A percentile compares a stretch with the other conserved stretches of the same genome.
phyloP scores from a whole-genome alignment of 2,888 invertebrate genomes.

The Megaustenia siamemsis region DNA sequence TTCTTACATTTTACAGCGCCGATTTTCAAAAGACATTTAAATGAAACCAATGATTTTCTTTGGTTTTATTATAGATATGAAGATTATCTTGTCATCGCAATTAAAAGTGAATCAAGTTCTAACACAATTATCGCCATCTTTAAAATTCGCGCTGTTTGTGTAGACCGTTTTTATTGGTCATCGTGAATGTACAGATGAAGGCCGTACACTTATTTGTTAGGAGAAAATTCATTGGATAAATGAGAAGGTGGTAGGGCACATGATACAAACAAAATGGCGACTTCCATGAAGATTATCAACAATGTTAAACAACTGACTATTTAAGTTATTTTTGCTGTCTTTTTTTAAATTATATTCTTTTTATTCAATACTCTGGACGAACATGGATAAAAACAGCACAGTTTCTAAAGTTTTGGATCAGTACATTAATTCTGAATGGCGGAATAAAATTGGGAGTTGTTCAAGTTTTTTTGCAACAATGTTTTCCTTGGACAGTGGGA shows the following conservation, averaged over 20 bases:
- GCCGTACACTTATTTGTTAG: neutral
- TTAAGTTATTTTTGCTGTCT: neutral
- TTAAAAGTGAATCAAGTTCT: no score
- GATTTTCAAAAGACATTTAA: no score
- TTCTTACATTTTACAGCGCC: no score
- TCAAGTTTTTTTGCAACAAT: constrained; percentile 75
- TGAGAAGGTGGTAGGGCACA: constrained; percentile 47
- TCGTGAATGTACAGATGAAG: neutral
- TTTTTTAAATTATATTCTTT: neutral
- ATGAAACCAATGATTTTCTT: no score
- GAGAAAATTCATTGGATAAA: constrained; percentile 28
- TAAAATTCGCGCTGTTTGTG: constrained; percentile 11
- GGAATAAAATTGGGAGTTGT: constrained; percentile 34
- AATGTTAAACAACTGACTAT: neutral
- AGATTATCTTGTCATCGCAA: no score
- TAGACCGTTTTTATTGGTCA: constrained; percentile 45
- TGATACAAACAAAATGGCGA: constrained; percentile 60
- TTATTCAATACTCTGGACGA: neutral
- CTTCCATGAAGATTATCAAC: constrained; percentile 38
- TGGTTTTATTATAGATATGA: no score
- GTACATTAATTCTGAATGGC: neutral
- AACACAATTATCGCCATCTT: neutral
- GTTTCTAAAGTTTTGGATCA: constrained; percentile 28
- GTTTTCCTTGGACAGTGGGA: constrained; percentile 78
- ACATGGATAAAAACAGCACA: constrained; percentile 34